Evolutionary conservation across 2,797 vertebrate species (phyloP).

Genomic region (Phoxinus dragarum): DNA sequence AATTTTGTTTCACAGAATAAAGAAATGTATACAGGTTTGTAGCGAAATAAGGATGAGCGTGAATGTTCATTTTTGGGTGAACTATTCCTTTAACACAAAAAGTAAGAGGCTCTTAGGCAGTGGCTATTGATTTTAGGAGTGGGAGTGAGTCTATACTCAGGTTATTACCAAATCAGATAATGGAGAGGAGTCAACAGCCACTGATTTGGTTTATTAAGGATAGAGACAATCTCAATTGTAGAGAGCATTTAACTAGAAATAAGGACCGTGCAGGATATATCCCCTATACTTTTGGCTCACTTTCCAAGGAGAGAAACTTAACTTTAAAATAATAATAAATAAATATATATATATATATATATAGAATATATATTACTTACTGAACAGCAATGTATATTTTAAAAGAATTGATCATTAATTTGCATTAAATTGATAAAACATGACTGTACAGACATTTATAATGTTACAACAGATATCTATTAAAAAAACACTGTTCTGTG

Average conservation of each 20-base stretch:
- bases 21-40: not conserved
- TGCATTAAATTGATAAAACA: not conserved
- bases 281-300: not conserved
- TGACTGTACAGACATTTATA: not conserved
- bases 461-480: not conserved
- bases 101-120: not conserved
- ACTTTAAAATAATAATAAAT: too few relatives aligned
- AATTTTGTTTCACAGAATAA: not conserved
- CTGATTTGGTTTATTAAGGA: not conserved
- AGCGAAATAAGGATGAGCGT: not conserved
- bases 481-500: not conserved
- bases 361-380: too few relatives aligned
- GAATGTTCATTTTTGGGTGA: not conserved
- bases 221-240: not conserved
- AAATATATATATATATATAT: too few relatives aligned
- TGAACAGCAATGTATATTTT: too few relatives aligned
- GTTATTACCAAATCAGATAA: slow-evolving; percentile 13
- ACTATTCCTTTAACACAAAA: not conserved
- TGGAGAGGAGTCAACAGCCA: not conserved
- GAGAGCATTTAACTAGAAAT: not conserved
- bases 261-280: too few relatives aligned
- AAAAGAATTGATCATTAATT: not conserved
- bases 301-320: not conserved
- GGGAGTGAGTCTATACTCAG: not conserved
- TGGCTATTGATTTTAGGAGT: slow-evolving; percentile 3